Base-by-base conservation (phyloP, 2,888 invertebrate genomes). In the Cantharis lateralis region DNA sequence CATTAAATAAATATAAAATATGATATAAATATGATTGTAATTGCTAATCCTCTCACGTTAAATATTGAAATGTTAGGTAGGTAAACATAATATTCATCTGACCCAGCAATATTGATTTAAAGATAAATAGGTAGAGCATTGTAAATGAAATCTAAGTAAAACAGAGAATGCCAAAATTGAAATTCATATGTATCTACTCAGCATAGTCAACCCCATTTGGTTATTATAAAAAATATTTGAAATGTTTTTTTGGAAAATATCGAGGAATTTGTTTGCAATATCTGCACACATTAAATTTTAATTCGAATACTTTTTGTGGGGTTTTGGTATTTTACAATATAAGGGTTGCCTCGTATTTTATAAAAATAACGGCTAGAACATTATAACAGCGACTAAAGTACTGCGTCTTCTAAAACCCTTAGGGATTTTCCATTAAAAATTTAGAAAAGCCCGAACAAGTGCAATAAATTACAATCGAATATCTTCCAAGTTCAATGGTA, bases 81-180 rank as follows among this genome's bases (percentile, higher is more conserved):
- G n/a, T 20, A 66, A 66, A 66, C 64, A 66, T 66, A 66, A 20
- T 20, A 20, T 66, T 66, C 24, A 66, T 66, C 20, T 66, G 64
- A 66, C 64, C 64, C 20, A 66, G 64, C n/a, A 24, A 66, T 66
- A 66, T 66, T 66, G 64, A 66, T 66, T 66, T 16, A 16, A 66
- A 24, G 11, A n/a, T 66, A 66, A 66, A 20, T 66, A 20, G 18
- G 20, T n/a, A 15, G 20, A 20, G n/a, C 13, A 18, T 20, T 64
- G n/a, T 13, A 64, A 64, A 64, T 64, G 64, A 20, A 66, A 66
- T 66, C 20, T 66, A 66, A 66, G 64, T 66, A 66, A 66, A 66
- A 15, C 64, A 66, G 13, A 66, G 64, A 15, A 66, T 66, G 20
- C 20, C n/a, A 15, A 66, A 20, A 66, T 66, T 66, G 20, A 16